A percentile compares a stretch with the other conserved stretches of the same genome.
These are phyloP conservation scores for Listrodromus nycthemerus DNA, from an alignment of 2,888 invertebrate species.

Conservation along the genomic window DNA sequence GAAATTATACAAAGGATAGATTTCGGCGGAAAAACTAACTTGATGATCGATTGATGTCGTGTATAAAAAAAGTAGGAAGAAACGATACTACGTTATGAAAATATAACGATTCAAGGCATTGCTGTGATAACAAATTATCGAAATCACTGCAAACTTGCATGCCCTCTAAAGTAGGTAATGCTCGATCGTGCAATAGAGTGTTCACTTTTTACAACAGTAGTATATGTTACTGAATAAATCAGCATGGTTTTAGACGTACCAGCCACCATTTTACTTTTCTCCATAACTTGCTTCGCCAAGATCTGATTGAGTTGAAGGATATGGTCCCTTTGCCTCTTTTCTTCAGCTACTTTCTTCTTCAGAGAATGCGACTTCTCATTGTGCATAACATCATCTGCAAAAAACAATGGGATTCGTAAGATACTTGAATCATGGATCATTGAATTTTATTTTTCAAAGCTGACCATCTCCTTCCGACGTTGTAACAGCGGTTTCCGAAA, in stretches of 20 bases:
- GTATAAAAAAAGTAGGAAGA: background rate
- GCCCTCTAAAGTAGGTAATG: constrained; percentile 34
- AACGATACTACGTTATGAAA: constrained; percentile 5
- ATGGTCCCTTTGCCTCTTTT: constrained; percentile 95
- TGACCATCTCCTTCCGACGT: constrained; percentile 79
- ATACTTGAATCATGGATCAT: background rate
- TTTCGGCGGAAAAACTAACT: constrained; percentile 3
- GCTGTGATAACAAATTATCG: constrained; percentile 7
- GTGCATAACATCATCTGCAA: constrained; percentile 77
- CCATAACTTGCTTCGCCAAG: constrained; percentile 96
- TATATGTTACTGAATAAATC: constrained; percentile 12
- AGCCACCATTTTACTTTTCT: constrained; percentile 97
- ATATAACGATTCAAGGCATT: background rate
- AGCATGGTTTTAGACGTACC: constrained; percentile 87
- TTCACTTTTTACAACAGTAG: constrained; percentile 15
- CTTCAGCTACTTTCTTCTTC: constrained; percentile 92
- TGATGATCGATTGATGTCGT: constrained; percentile 39
- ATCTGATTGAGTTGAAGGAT: constrained; percentile 96
- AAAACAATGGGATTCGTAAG: background rate
- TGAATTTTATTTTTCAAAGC: background rate
- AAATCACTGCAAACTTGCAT: constrained; percentile 57
- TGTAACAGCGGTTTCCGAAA: constrained; percentile 89
- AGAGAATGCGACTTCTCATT: constrained; percentile 83
- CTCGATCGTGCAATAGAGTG: constrained; percentile 27
- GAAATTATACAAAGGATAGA: constrained; percentile 40